phyloP scores from a whole-genome alignment of 2,113 vertebrate genomes.

The Tachysurus fulvidraco region DNA sequence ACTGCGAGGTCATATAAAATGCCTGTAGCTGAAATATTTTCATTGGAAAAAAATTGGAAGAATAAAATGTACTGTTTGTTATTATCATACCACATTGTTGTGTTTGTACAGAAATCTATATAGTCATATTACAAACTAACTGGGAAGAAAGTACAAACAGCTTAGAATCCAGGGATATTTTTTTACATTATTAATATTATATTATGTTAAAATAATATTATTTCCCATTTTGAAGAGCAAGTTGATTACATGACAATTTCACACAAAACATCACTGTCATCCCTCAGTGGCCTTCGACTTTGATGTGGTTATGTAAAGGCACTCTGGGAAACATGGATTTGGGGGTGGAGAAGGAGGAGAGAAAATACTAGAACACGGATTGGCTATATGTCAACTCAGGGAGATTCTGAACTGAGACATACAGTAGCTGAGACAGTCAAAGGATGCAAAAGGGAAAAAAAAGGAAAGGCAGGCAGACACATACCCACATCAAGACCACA shows the following conservation, averaged over 20 bases:
- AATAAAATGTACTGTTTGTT: not conserved
- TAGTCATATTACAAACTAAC: not conserved
- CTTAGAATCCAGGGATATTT: not conserved
- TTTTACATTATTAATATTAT: not conserved
- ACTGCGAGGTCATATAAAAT: not conserved
- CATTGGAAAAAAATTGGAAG: not conserved
- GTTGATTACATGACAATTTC: not conserved
- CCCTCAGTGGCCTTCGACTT: conserved; percentile 36
- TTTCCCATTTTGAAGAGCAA: not conserved
- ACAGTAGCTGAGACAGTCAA: not conserved
- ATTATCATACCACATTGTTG: not conserved
- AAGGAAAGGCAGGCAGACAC: not conserved
- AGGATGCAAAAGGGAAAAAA: not conserved
- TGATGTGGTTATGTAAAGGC: conserved; percentile 15
- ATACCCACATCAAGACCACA: conserved; percentile 9
- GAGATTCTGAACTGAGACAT: not conserved
- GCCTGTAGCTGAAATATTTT: not conserved
- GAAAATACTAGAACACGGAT: conserved; percentile 51
- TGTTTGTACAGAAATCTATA: not conserved
- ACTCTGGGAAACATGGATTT: not conserved
- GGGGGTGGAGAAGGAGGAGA: conserved; percentile 20
- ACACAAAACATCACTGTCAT: conserved; percentile 2
- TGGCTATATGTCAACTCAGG: conserved; percentile 53
- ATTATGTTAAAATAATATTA: not conserved
- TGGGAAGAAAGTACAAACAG: not conserved